Evolutionary conservation across 1,140 invertebrate species (phyloP), one percentile per base, ranked within the genome.

Genomic region (Dreissena polymorpha): DNA sequence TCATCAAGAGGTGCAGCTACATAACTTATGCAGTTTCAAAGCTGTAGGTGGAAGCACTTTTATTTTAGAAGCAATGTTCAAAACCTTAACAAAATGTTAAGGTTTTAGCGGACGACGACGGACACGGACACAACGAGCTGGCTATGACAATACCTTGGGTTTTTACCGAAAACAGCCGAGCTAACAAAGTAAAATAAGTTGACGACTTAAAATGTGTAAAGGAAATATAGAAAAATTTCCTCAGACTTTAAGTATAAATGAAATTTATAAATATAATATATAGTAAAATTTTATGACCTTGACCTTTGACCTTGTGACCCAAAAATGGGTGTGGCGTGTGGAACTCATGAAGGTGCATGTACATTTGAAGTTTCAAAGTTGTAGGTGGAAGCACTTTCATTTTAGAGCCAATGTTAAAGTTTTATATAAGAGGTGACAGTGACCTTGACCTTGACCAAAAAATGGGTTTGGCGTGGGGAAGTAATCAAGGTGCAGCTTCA

Each of bases 331-430:
- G 51, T 73, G 71, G 50, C 71, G 21, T n/a, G 71, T 73, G 57
- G 71, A 51, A 73, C 50, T 73, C 71, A 73, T 73, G 50, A 73
- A 73, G 71, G 71, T 73, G 16, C 49, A 73, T 73, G 50, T 73
- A 73, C 71, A 73, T 73, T 53, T 73, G 21, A 73, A 73, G 71
- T 73, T 73, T 73, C 50, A 73, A 73, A 55, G 71, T 73, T 73
- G 29, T 73, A 55, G 50, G 27, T 73, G 71, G 50, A 73, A 73
- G 71, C 71, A 73, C 51, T 23, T 73, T 73, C 53, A 73, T 73
- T 53, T 73, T 23, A 73, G 72, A 74, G 72, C 57, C 57, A 60
- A 74, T 60, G 72, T 74, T 74, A 39, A 74, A 53, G 50, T 74
- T 74, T 64, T 74, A 39, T 39, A 39, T 39, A 39, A 39, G 39